Evolutionary conservation across 2,797 vertebrate genomes (phyloP).

Genomic region (Sebastolobus alascanus): DNA sequence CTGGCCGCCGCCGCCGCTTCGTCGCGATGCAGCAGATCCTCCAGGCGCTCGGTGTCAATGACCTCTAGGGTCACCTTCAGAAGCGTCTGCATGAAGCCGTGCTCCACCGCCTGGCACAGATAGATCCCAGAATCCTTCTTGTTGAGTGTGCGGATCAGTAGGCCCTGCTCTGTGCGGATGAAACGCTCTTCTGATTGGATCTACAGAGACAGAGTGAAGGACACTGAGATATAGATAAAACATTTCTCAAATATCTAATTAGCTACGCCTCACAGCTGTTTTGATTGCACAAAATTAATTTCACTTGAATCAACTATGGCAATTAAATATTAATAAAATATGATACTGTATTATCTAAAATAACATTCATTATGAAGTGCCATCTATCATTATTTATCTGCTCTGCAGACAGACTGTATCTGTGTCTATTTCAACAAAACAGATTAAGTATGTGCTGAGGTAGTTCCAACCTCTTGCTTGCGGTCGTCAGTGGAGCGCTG

Average conservation of each 20-base stretch:
- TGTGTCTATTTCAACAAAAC: neutral
- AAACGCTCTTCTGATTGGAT: conserved; percentile 91
- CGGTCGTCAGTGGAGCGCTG: conserved; percentile 90
- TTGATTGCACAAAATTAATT: neutral
- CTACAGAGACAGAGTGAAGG: conserved; percentile 71
- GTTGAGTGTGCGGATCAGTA: conserved; percentile 92
- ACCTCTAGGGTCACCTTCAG: conserved; percentile 94
- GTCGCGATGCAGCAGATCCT: conserved; percentile 92
- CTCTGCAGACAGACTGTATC: conserved; percentile 1
- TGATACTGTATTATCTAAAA: neutral
- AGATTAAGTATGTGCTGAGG: neutral
- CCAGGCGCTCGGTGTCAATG: conserved; percentile 93
- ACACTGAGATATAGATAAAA: conserved; percentile 19
- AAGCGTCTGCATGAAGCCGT: conserved; percentile 96
- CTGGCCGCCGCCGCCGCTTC: conserved; percentile 80
- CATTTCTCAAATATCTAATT: conserved; percentile 13
- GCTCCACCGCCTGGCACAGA: conserved; percentile 95
- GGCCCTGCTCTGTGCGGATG: conserved; percentile 93
- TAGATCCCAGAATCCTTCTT: conserved; percentile 93
- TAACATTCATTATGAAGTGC: neutral
- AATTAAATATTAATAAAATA: conserved; percentile 15
- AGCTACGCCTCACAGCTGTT: neutral
- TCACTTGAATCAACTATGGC: neutral
- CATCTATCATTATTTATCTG: neutral
- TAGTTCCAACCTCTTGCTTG: conserved; percentile 91